phyloP scores from a whole-genome alignment of 2,113 vertebrate genomes.

The Brachypodius melanocephalos region DNA sequence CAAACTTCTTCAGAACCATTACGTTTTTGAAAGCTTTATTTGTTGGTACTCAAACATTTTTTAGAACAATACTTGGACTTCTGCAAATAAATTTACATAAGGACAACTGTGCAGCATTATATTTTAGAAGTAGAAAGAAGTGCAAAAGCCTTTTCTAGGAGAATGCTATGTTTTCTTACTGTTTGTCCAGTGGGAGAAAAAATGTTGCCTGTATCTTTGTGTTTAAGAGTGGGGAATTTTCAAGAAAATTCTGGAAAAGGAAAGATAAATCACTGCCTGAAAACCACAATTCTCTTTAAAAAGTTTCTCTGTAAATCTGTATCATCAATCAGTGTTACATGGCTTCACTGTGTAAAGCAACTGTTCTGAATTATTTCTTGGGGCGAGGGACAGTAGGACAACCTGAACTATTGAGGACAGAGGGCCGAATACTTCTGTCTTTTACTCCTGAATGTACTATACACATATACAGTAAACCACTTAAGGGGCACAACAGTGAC shows the following conservation, averaged over 20 bases:
- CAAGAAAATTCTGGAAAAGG: not conserved
- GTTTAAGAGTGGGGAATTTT: not conserved
- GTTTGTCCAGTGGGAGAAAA: not conserved
- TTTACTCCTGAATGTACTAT: not conserved
- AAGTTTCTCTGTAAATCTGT: not conserved
- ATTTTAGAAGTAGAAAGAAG: not conserved
- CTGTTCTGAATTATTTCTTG: not conserved
- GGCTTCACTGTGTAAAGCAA: not conserved
- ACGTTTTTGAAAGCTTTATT: not conserved
- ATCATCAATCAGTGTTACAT: not conserved
- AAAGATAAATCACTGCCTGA: not conserved
- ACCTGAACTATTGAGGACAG: not conserved
- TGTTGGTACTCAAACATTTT: not conserved
- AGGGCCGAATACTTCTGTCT: not conserved
- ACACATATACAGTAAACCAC: not conserved
- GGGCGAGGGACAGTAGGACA: not conserved
- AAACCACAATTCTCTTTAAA: not conserved
- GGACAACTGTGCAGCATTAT: not conserved
- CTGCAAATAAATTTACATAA: not conserved
- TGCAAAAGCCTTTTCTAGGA: not conserved
- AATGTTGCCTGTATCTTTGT: not conserved
- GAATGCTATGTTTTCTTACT: not conserved
- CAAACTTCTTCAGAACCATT: not conserved
- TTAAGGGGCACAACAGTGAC: not conserved
- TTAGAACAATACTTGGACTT: not conserved